Evolutionary conservation across 2,888 invertebrate genomes (phyloP), one percentile per base, ranked within the genome.

Genomic region (Agrenia bidenticulata): DNA sequence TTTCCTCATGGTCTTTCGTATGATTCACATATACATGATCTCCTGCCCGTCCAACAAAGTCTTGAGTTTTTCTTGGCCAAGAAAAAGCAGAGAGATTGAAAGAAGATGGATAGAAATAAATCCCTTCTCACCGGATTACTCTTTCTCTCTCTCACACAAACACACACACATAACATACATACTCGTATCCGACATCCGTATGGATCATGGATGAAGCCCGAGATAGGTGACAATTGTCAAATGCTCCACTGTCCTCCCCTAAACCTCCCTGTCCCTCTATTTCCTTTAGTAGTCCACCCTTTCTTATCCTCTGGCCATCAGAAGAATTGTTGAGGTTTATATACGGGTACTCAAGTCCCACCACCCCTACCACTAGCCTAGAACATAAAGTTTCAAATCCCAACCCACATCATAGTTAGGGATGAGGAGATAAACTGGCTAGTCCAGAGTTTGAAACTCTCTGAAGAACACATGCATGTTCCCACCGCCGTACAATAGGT

Each of bases 401-500:
- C 45, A 45, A 17, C 19, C 19, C 45, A n/a, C 4, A 45, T 45
- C 19, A 26, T 13, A 17, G 23, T 45, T 32, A 32, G 32, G 32
- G 11, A 4, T 32, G 4, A 32, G 32, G 32, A 32, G 32, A 32
- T 4, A 32, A 11, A 11, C 4, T 4, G 11, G 32, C 11, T 4
- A 4, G 32, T 4, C 32, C 32, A 11, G 32, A 32, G 54, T 42
- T 24, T 37, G 15, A 39, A 24, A 54, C 26, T 55, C 37, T 55
- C 27, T 26, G n/a, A 51, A 24, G 37, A 54, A 54, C 54, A 54
- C 59, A 64, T 67, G 67, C 42, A 67, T 54, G 58, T 67, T 67
- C 67, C 67, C 67, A 67, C 67, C 56, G 39, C 27, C 37, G 24
- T 57, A 61, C 64, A 67, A 64, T 58, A 54, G 55, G 51, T 15